Conservation (phyloP, 2,113 vertebrate genomes). For the Aramus guarauna region DNA sequence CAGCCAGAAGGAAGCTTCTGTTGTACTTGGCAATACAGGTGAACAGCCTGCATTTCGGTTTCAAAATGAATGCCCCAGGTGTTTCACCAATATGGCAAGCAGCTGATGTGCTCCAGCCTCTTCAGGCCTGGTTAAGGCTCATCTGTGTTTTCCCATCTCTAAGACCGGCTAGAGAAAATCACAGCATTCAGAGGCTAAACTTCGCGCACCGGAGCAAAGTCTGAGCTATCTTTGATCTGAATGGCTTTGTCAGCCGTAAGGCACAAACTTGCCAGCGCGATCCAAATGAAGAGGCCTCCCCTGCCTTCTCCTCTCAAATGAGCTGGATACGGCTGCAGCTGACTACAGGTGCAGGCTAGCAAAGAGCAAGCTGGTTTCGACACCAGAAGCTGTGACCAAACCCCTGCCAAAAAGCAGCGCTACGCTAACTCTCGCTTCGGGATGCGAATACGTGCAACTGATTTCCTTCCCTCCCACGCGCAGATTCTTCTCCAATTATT, state of each 20-base stretch:
- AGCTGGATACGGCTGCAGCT: neutral
- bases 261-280: neutral
- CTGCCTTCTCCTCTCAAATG: neutral
- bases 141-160: constrained; percentile 40
- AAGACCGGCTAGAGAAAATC: constrained; percentile 52
- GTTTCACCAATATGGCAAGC: constrained; percentile 69
- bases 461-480: neutral
- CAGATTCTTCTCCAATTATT: neutral
- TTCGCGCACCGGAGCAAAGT: neutral
- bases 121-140: constrained; percentile 22
- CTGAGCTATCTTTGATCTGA: neutral
- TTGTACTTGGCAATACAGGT: constrained; percentile 74
- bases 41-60: constrained; percentile 70
- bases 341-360: neutral
- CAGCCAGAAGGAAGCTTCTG: constrained; percentile 60
- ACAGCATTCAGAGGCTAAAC: constrained; percentile 23
- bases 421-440: neutral
- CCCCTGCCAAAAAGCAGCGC: neutral
- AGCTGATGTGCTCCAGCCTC: constrained; percentile 45
- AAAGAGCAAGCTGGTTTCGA: neutral
- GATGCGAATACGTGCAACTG: neutral
- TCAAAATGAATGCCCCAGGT: constrained; percentile 68
- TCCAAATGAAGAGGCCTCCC: neutral
- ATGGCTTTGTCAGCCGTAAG: neutral
- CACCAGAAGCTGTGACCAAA: constrained; percentile 1